A percentile compares a stretch with the other conserved stretches of the same genome.
Evolutionary conservation across 1,140 invertebrate species (phyloP).

Genomic region (Drosophila melanogaster): Release_6_plus_ISO1_MT NC_004354.4:8000001-8000500

Average conservation of each 20-base stretch:
- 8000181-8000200: constrained; percentile 73
- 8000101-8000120: constrained; percentile 17
- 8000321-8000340: neutral
- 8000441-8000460: constrained; percentile 35
- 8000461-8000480: constrained; percentile 52
- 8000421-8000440: constrained; percentile 9
- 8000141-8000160: constrained; percentile 27
- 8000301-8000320: constrained; percentile 56
- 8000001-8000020: constrained; percentile 43
- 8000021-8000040: constrained; percentile 30
- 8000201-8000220: constrained; percentile 65
- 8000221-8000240: constrained; percentile 41
- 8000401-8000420: constrained; percentile 7
- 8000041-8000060: neutral
- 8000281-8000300: constrained; percentile 57
- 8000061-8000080: constrained; percentile 26
- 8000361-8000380: constrained; percentile 1
- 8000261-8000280: constrained; percentile 66
- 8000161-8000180: constrained; percentile 40
- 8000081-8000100: constrained; percentile 1
- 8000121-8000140: constrained; percentile 33
- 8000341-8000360: neutral
- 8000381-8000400: neutral
- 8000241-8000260: constrained; percentile 58
- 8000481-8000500: constrained; percentile 31